phyloP scores from a whole-genome alignment of 2,888 invertebrate species.

The Agonum fuliginosum region DNA sequence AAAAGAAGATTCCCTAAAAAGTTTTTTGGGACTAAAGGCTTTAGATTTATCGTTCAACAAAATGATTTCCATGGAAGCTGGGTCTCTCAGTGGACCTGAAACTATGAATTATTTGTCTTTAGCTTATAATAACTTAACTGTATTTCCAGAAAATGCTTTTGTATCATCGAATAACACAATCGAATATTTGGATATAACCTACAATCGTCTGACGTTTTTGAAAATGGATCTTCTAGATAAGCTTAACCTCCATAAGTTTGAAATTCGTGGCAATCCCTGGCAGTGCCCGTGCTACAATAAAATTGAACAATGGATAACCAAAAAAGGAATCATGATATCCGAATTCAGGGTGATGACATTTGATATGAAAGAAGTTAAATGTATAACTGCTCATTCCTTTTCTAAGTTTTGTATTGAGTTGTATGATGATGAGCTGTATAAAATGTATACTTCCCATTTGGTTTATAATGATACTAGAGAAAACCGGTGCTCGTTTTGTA shows the following conservation, averaged over 20 bases:
- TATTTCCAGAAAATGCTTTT: neutral
- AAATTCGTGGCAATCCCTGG: constrained; percentile 39
- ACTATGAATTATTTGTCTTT: neutral
- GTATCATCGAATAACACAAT: neutral
- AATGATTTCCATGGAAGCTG: constrained; percentile 2
- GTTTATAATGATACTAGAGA: neutral
- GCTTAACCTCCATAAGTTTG: neutral
- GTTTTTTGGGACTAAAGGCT: neutral
- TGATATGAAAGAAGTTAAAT: constrained; percentile 4
- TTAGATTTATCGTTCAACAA: constrained; percentile 6
- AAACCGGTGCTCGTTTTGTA: neutral
- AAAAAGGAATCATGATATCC: constrained; percentile 21
- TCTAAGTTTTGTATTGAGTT: constrained; percentile 31
- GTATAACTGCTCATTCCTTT: constrained; percentile 27
- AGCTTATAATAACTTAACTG: constrained; percentile 7
- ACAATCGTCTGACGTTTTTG: constrained; percentile 28
- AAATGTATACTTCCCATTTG: neutral
- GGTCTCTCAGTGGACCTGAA: constrained; percentile 1
- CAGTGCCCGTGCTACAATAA: constrained; percentile 40
- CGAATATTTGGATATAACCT: constrained; percentile 1
- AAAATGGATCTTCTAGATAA: constrained; percentile 21
- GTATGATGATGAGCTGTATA: constrained; percentile 26
- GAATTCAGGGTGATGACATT: neutral
- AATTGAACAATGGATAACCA: constrained; percentile 39
- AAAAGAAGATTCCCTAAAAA: constrained; percentile 13